These are phyloP conservation scores for Elysia crispata DNA, from an alignment of 2,888 invertebrate species.

Conservation along the genomic window DNA sequence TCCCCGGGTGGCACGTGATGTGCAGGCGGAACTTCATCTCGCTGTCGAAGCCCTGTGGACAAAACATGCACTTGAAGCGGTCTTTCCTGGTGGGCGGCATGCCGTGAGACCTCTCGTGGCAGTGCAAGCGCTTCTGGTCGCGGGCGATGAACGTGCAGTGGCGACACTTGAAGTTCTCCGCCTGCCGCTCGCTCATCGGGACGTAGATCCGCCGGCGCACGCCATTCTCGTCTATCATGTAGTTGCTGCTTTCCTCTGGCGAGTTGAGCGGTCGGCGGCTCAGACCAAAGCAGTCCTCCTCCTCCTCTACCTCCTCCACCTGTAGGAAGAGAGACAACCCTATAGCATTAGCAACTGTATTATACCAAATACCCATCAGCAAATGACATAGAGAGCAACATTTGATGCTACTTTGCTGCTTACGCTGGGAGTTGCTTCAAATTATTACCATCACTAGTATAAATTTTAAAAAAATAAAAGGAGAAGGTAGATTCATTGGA, in stretches of 20 bases:
- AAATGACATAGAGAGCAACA: no score
- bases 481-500: no score
- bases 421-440: no score
- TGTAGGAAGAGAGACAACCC: no score
- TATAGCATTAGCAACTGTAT: no score
- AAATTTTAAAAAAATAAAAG: no score
- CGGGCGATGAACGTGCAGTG: conserved; percentile 56
- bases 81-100: conserved; percentile 53
- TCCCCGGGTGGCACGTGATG: conserved; percentile 56
- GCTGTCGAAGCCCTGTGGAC: conserved; percentile 56
- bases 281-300: not conserved
- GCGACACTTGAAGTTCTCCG: conserved; percentile 52
- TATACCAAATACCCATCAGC: no score
- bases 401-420: no score
- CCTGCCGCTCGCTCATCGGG: conserved; percentile 49
- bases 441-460: no score
- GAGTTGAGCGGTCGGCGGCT: not conserved
- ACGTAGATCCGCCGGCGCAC: conserved; percentile 36
- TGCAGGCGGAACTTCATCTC: conserved; percentile 54
- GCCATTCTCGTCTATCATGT: conserved; percentile 39
- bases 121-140: conserved; percentile 51
- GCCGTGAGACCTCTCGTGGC: conserved; percentile 55
- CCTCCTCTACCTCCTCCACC: conserved; percentile 37
- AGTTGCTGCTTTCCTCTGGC: conserved; percentile 12
- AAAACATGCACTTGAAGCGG: conserved; percentile 56